Base-by-base conservation (phyloP, 2,113 vertebrate genomes). In the Salvator merianae region DNA sequence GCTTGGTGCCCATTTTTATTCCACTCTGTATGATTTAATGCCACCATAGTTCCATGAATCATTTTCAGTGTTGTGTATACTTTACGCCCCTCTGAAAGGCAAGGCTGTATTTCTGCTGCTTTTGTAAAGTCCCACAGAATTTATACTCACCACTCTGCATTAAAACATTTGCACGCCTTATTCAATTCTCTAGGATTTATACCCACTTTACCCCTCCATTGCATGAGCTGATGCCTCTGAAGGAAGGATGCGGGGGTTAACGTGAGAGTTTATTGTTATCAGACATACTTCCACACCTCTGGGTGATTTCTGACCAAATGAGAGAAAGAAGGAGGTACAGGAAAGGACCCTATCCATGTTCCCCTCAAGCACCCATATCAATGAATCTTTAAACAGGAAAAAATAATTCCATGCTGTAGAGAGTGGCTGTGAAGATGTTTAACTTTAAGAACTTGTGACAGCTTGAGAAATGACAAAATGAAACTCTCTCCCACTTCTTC, bases 311-410 rank as follows among this genome's bases (percentile, higher is more conserved):
- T 83, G 81, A 43, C 83, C 77, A 34, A 26, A 4, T 79, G 40
- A 50, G 59, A 8, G 47, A 40, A 20, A 28, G 71, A 84, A 84
- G 63, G 20, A 1, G 0, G 68, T 71, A 40, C 0, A 7, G 2
- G 38, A 14, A 12, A 59, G 16, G 13, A 38, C 5, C 26, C 3
- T 8, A 1, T 14, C 36, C 38, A 28, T 32, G 5, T n/a, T 89
- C 84, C 24, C 88, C 82, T 88, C 83, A 65, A 79, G 50, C 68
- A 77, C 81, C 78, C 53, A 43, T 84, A 76, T 72, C 85, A 83
- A 87, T 89, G 91, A 93, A 92, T 90, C 90, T 92, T 90, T 92
- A 91, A 93, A 83, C 69, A 92, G 81, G 80, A 88, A 68, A 72
- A 20, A 90, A 90, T 83, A 83, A 62, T 90, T 91, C 87, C 73